These are phyloP conservation scores for Plotosus lineatus DNA, from an alignment of 2,113 vertebrate species.

Conservation along the genomic window DNA sequence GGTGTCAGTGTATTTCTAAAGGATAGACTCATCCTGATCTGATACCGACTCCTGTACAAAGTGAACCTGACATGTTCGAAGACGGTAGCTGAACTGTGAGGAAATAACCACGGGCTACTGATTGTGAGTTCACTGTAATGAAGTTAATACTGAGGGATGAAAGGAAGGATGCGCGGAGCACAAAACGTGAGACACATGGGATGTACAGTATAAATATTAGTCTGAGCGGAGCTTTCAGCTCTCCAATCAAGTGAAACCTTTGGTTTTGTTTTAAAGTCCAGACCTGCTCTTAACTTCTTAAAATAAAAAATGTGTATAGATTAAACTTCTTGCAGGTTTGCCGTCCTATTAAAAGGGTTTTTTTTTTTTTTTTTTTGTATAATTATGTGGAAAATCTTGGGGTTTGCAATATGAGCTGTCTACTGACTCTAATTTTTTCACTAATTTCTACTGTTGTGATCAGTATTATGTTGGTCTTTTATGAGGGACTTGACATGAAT, in stretches of 20 bases:
- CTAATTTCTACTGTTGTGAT: constrained; percentile 6
- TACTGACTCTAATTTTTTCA: not conserved
- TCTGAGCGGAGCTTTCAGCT: constrained; percentile 33
- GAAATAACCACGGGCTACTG: constrained; percentile 10
- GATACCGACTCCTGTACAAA: constrained; percentile 14
- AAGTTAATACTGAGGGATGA: constrained; percentile 29
- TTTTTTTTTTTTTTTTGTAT: constrained; percentile 45
- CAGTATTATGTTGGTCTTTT: constrained; percentile 39
- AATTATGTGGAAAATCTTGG: constrained; percentile 38
- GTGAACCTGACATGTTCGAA: not conserved
- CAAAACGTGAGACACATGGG: constrained; percentile 12
- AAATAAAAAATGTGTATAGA: constrained; percentile 10
- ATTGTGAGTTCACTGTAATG: constrained; percentile 33
- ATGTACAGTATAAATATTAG: constrained; percentile 35
- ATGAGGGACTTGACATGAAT: constrained; percentile 27
- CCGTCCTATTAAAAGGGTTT: constrained; percentile 62
- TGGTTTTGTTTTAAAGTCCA: constrained; percentile 63
- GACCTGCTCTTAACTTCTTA: constrained; percentile 62
- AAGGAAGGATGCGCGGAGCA: not conserved
- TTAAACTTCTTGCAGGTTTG: constrained; percentile 57
- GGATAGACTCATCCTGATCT: constrained; percentile 24
- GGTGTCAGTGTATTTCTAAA: not conserved
- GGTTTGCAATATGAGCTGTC: constrained; percentile 42
- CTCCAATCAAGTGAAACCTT: constrained; percentile 23
- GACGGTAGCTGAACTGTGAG: constrained; percentile 31